Evolutionary conservation across 2,113 vertebrate species (phyloP).

Genomic region (Puffinus mauretanicus): DNA sequence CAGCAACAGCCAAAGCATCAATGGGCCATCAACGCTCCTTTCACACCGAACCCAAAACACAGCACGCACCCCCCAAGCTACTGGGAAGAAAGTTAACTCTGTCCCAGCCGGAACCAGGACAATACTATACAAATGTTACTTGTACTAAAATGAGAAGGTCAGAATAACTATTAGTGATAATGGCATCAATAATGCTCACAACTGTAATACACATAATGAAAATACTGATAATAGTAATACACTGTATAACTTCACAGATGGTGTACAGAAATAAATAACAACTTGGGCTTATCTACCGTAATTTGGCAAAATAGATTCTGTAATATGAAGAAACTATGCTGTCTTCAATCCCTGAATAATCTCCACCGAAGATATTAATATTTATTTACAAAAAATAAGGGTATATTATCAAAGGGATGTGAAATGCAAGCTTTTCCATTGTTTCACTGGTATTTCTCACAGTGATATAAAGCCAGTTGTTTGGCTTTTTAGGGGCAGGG

Average conservation of each 20-base stretch:
- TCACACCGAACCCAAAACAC: too few species aligned
- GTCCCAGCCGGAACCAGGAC: neutral
- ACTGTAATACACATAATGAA: neutral
- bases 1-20: too few species aligned
- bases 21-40: too few species aligned
- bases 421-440: neutral
- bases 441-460: neutral
- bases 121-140: neutral
- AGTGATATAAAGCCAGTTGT: neutral
- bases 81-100: too few species aligned
- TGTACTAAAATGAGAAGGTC: neutral
- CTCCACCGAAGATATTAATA: neutral
- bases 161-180: neutral
- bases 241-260: neutral
- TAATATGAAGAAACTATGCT: neutral
- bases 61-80: too few species aligned
- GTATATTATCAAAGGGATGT: neutral
- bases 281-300: neutral
- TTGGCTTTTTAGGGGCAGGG: neutral
- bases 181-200: neutral
- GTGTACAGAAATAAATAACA: neutral
- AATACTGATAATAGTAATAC: neutral
- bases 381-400: neutral
- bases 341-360: neutral
- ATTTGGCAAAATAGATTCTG: neutral